A percentile compares a stretch with the other conserved stretches of the same genome.
These are phyloP conservation scores for Pseudopleuronectes americanus DNA, from an alignment of 2,797 vertebrate genomes.

Conservation along the genomic window DNA sequence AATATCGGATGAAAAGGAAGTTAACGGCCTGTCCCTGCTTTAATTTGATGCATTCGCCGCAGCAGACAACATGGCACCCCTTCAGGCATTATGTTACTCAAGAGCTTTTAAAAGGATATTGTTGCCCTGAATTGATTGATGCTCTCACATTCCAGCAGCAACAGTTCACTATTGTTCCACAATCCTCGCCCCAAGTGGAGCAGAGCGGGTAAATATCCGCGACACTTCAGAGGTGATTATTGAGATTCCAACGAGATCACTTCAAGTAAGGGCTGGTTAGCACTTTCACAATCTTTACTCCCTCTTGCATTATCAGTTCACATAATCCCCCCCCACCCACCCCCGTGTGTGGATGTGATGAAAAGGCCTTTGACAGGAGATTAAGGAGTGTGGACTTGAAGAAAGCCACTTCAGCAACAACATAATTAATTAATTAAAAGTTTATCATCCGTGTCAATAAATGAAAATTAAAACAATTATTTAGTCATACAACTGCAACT, in stretches of 20 bases:
- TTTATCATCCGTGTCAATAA: no score
- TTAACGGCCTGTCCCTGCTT: constrained; percentile 1
- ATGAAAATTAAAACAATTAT: no score
- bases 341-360: background rate
- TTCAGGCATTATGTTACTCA: background rate
- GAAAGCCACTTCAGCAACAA: no score
- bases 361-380: constrained; percentile 3
- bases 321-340: background rate
- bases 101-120: constrained; percentile 7
- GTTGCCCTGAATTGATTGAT: constrained; percentile 1
- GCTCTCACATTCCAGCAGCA: constrained; percentile 25
- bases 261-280: constrained; percentile 45
- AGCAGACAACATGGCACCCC: background rate
- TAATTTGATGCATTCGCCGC: background rate
- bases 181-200: background rate
- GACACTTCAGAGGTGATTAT: background rate
- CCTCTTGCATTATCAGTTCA: constrained; percentile 5
- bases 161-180: constrained; percentile 11
- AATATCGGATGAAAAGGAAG: background rate
- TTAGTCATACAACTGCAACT: no score
- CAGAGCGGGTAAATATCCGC: background rate
- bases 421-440: no score
- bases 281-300: constrained; percentile 36
- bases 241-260: background rate
- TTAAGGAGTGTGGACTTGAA: constrained; percentile 5